Percentiles rank a stretch among this genome's conserved stretches.
Evolutionary conservation across 2,797 vertebrate species (phyloP).

Genomic region (Tragopan temminckii): DNA sequence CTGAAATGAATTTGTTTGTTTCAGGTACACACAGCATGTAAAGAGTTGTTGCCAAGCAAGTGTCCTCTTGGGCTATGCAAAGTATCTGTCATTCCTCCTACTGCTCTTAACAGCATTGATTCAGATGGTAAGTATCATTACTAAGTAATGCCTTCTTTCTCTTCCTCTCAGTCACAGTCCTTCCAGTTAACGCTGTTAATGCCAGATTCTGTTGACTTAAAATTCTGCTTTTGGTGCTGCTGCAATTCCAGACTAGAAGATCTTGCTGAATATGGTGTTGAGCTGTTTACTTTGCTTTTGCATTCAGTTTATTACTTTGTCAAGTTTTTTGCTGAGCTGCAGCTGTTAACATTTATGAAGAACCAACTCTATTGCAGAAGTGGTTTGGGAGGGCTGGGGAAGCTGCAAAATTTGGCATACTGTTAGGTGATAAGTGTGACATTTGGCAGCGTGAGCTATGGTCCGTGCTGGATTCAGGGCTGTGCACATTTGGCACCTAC

Average conservation of each 20-base stretch:
- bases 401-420: not conserved
- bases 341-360: conserved; percentile 6
- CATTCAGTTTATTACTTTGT: not conserved
- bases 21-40: conserved; percentile 93
- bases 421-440: conserved; percentile 13
- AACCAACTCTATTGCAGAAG: not conserved
- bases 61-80: conserved; percentile 96
- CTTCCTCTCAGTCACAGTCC: not conserved
- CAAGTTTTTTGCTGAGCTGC: not conserved
- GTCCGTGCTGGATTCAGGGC: not conserved
- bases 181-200: not conserved
- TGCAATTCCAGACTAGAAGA: not conserved
- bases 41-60: conserved; percentile 90
- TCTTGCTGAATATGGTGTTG: not conserved
- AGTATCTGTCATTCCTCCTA: conserved; percentile 96
- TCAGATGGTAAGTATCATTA: conserved; percentile 89
- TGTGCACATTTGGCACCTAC: not conserved
- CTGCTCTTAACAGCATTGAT: conserved; percentile 96
- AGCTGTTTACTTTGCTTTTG: conserved; percentile 4
- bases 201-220: not conserved
- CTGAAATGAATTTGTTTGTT: not conserved
- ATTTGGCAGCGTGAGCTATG: conserved; percentile 10
- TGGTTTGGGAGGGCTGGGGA: not conserved
- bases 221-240: not conserved
- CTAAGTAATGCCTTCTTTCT: not conserved